These are phyloP conservation scores for Lutjanus argentimaculatus DNA, from an alignment of 2,797 vertebrate genomes.

Conservation along the genomic window DNA sequence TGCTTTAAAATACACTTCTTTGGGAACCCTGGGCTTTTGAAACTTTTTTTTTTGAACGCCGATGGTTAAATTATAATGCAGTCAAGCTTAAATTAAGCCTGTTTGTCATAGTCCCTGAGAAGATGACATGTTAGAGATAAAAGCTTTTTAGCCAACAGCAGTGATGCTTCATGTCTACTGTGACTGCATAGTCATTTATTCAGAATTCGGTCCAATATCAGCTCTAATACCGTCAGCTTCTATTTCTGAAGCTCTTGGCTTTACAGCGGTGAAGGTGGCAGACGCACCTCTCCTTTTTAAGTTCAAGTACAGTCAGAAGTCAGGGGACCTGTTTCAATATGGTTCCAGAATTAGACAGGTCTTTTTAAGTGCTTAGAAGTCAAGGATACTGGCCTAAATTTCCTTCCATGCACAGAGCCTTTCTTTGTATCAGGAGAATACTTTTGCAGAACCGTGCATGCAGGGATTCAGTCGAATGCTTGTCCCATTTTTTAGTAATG, in stretches of 20 bases:
- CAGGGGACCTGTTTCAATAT: slow-evolving; percentile 5
- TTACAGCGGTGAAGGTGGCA: slow-evolving; percentile 6
- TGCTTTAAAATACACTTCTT: not conserved
- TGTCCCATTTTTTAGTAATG: slow-evolving; percentile 71
- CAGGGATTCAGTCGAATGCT: slow-evolving; percentile 52
- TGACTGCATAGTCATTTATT: not conserved
- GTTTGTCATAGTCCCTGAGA: slow-evolving; percentile 6
- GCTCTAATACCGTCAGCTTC: not conserved
- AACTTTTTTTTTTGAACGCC: not conserved
- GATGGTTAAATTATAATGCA: not conserved
- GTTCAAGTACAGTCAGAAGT: not conserved
- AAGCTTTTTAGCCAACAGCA: not conserved
- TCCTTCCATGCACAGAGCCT: slow-evolving; percentile 43
- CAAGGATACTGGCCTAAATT: slow-evolving; percentile 65
- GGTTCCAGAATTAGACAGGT: slow-evolving; percentile 28
- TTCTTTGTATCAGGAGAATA: slow-evolving; percentile 64
- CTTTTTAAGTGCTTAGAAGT: slow-evolving; percentile 54
- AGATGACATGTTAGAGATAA: not conserved
- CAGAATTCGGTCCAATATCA: not conserved
- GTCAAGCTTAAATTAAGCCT: slow-evolving; percentile 22
- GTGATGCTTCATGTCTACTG: not conserved
- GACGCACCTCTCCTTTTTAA: not conserved
- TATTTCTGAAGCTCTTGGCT: slow-evolving; percentile 6
- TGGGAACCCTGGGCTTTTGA: slow-evolving; percentile 4
- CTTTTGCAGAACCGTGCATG: slow-evolving; percentile 55